Evolutionary conservation across 2,113 vertebrate genomes (phyloP).

Genomic region (Zapus hudsonius): DNA sequence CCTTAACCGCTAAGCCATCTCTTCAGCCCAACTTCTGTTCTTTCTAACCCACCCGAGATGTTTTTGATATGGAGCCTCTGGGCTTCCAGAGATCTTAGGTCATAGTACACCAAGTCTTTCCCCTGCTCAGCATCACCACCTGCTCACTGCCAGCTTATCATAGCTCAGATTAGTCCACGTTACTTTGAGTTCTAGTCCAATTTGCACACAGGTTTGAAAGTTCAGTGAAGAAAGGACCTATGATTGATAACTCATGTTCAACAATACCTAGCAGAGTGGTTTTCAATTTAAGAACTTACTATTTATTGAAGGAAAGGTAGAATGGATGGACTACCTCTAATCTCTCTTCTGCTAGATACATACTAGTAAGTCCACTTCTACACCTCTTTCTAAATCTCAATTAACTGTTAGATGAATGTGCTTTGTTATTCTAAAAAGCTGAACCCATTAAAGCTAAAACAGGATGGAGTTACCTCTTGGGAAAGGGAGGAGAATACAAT

Average conservation of each 20-base stretch:
- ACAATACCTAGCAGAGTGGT: neutral
- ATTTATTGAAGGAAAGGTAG: conserved; percentile 23
- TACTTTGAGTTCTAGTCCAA: neutral
- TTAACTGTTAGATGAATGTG: neutral
- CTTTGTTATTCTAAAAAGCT: neutral
- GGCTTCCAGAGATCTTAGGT: neutral
- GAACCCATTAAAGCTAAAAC: conserved; percentile 30
- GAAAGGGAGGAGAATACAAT: neutral
- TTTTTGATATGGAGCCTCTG: neutral
- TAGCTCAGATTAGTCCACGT: neutral
- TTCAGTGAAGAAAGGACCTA: neutral
- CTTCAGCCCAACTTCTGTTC: neutral
- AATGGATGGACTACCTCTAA: neutral
- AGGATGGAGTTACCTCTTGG: neutral
- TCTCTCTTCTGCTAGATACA: neutral
- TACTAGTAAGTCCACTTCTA: neutral
- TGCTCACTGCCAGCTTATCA: neutral
- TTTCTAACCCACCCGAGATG: neutral
- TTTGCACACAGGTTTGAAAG: neutral
- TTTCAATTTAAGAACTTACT: neutral
- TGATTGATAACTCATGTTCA: conserved; percentile 32
- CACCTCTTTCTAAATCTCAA: neutral
- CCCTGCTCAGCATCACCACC: neutral
- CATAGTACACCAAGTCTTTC: neutral
- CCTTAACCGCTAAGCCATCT: too few relatives aligned